Evolutionary conservation across 2,888 invertebrate genomes (phyloP), one percentile per base, ranked within the genome.

Genomic region (Pegoplata infirma): DNA sequence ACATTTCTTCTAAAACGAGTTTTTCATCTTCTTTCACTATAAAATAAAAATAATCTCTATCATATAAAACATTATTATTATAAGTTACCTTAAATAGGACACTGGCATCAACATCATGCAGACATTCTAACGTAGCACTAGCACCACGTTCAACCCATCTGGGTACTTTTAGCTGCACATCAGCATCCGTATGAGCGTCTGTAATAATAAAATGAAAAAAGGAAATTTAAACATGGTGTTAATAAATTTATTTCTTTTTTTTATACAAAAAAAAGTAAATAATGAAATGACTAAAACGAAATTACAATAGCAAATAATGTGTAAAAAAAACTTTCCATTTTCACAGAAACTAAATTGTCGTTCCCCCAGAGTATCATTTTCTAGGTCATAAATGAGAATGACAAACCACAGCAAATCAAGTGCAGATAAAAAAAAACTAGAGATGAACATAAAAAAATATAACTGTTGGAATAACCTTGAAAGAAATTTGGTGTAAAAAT

Each of bases 11-110:
- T n/a, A n/a, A n/a, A n/a, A n/a, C n/a, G n/a, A n/a, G n/a, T n/a
- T n/a, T n/a, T n/a, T n/a, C n/a, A n/a, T n/a, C n/a, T n/a, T n/a
- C n/a, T n/a, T n/a, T n/a, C n/a, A n/a, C n/a, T n/a, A n/a, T n/a
- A n/a, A n/a, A n/a, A n/a, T n/a, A n/a, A n/a, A n/a, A n/a, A n/a
- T n/a, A n/a, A n/a, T n/a, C n/a, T n/a, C n/a, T n/a, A n/a, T n/a
- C n/a, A n/a, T n/a, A n/a, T n/a, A n/a, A n/a, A n/a, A n/a, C n/a
- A n/a, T n/a, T n/a, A n/a, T n/a, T n/a, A n/a, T n/a, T n/a, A n/a
- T n/a, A n/a, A n/a, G n/a, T 94, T 83, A 95, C 94, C 90, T 95
- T 95, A 91, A 95, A 94, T 69, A 95, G 91, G 83, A 94, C 92
- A 85, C 94, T 93, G 51, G 92, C 92, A 56, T 92, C 91, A 75